Conservation (phyloP, 2,113 vertebrate genomes). For the Mormyrus lacerda region DNA sequence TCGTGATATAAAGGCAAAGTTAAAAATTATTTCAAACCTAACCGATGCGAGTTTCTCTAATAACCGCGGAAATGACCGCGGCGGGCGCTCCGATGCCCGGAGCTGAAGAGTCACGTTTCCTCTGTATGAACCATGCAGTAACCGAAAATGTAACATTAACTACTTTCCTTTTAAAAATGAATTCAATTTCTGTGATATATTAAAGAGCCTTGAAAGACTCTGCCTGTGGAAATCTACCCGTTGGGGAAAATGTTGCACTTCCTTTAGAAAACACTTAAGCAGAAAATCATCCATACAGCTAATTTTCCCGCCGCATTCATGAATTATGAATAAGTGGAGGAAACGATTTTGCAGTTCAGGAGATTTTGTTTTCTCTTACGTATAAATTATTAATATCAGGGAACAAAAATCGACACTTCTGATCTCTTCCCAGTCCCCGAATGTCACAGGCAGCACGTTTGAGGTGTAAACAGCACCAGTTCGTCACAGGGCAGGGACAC, state of each 20-base stretch:
- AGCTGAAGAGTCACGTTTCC: slow-evolving; percentile 18
- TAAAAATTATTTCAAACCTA: not conserved
- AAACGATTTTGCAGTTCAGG: slow-evolving; percentile 40
- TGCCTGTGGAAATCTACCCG: not conserved
- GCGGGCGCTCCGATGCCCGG: not conserved
- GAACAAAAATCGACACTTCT: slow-evolving; percentile 46
- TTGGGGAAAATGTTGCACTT: not conserved
- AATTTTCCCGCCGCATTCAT: slow-evolving; percentile 23
- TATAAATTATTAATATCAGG: slow-evolving; percentile 58
- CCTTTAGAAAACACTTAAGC: not conserved
- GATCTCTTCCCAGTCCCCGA: slow-evolving; percentile 30
- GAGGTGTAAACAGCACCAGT: not conserved
- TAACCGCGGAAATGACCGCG: not conserved
- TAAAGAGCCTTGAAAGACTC: not conserved
- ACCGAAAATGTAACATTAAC: slow-evolving; percentile 34
- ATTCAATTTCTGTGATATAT: slow-evolving; percentile 25
- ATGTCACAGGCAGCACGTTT: not conserved
- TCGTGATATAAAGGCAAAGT: not conserved
- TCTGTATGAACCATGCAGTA: not conserved
- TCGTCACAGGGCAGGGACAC: not conserved
- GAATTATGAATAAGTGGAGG: slow-evolving; percentile 47
- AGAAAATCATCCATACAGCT: not conserved
- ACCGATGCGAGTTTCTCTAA: not conserved
- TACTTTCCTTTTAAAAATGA: slow-evolving; percentile 25
- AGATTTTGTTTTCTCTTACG: slow-evolving; percentile 36